Evolutionary conservation across 2,797 vertebrate genomes (phyloP).

Genomic region (Melanotaenia boesemani): DNA sequence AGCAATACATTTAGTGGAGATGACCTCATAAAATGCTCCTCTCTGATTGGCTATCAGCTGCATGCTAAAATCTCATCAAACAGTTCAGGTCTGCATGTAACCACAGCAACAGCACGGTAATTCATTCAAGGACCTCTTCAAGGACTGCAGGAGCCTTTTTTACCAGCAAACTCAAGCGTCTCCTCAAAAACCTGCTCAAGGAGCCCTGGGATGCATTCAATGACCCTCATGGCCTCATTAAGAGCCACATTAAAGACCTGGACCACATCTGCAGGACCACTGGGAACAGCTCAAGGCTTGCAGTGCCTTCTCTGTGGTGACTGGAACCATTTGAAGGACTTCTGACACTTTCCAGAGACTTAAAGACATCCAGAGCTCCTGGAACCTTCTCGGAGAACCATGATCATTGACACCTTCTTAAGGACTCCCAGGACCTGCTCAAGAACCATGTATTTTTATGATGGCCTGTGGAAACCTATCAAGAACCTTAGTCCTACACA

Average conservation of each 20-base stretch:
- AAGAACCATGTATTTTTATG: no score
- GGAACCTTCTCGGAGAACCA: no score
- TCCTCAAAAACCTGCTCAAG: not conserved
- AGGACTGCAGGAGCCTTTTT: constrained; percentile 1
- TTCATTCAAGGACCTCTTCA: constrained; percentile 5
- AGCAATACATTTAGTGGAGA: constrained; percentile 4
- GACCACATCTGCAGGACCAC: not conserved
- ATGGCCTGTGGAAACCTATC: no score
- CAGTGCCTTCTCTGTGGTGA: no score
- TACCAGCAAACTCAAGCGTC: not conserved
- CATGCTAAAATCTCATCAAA: not conserved
- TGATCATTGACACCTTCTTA: no score
- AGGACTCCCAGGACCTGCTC: no score
- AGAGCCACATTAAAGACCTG: no score
- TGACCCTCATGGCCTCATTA: not conserved
- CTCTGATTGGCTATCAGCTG: constrained; percentile 39
- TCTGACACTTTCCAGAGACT: not conserved
- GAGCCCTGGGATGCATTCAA: not conserved
- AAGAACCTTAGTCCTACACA: no score
- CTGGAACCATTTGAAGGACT: no score
- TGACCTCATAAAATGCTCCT: constrained; percentile 21
- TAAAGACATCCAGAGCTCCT: no score
- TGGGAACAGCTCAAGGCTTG: not conserved
- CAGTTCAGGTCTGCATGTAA: constrained; percentile 19
- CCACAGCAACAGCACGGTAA: not conserved